Evolutionary conservation across 2,888 invertebrate genomes (phyloP).

Genomic region (Deladenus siricidicola): DNA sequence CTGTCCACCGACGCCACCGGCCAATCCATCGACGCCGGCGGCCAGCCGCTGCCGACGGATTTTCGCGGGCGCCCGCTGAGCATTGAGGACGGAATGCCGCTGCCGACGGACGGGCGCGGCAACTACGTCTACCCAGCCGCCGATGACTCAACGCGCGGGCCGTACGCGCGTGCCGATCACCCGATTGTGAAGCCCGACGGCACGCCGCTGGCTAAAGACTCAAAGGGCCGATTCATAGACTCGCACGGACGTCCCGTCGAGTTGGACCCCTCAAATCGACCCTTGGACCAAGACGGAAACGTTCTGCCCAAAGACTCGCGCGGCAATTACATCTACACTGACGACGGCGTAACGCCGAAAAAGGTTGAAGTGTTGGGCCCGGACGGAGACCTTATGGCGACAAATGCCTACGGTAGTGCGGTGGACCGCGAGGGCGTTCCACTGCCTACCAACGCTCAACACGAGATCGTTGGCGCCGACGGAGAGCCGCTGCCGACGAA

Average conservation of each 20-base stretch:
- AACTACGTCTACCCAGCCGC: slow-evolving; percentile 5
- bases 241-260: slow-evolving; percentile 26
- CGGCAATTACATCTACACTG: slow-evolving; percentile 16
- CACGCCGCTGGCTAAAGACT: slow-evolving; percentile 19
- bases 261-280: slow-evolving; percentile 23
- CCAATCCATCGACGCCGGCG: slow-evolving; percentile 20
- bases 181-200: slow-evolving; percentile 29
- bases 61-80: slow-evolving; percentile 22
- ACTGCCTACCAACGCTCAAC: slow-evolving; percentile 21
- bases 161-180: slow-evolving; percentile 23
- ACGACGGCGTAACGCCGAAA: slow-evolving; percentile 6
- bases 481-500: slow-evolving; percentile 28
- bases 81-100: slow-evolving; percentile 1
- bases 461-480: slow-evolving; percentile 12
- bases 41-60: slow-evolving; percentile 27
- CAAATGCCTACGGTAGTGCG: slow-evolving; percentile 14
- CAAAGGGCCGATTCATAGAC: slow-evolving; percentile 14
- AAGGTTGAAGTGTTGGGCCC: slow-evolving; percentile 20
- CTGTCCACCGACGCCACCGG: slow-evolving; percentile 33
- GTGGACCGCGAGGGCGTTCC: slow-evolving; percentile 35
- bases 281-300: slow-evolving; percentile 25
- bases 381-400: slow-evolving; percentile 22
- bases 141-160: slow-evolving; percentile 11
- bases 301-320: slow-evolving; percentile 18
- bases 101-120: slow-evolving; percentile 32